Percentiles rank a stretch among this genome's conserved stretches.
phyloP scores from a whole-genome alignment of 2,888 invertebrate species.

The Caenorhabditis auriculariae region DNA sequence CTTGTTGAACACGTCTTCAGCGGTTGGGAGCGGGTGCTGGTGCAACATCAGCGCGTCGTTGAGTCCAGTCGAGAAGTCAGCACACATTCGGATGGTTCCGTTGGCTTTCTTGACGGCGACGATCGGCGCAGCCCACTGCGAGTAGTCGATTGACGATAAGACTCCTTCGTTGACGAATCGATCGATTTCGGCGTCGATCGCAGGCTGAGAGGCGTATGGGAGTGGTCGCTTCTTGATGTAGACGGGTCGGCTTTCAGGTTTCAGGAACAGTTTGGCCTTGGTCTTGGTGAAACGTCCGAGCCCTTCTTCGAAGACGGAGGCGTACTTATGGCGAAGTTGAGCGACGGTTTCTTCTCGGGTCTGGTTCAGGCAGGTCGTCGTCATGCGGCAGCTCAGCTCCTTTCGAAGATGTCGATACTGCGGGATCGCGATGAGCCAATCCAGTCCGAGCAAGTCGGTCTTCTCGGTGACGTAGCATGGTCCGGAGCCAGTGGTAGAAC shows the following conservation, averaged over 20 bases:
- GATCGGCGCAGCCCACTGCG: slow-evolving; percentile 44
- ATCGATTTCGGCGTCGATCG: slow-evolving; percentile 16
- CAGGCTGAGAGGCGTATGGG: slow-evolving; percentile 9
- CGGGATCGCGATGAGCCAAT: too few relatives aligned
- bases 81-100: slow-evolving; percentile 39
- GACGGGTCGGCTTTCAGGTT: slow-evolving; percentile 15
- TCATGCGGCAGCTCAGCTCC: too few relatives aligned
- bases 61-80: slow-evolving; percentile 43
- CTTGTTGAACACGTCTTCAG: slow-evolving; percentile 32
- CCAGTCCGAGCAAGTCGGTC: neutral
- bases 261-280: too few relatives aligned
- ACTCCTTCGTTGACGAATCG: slow-evolving; percentile 21
- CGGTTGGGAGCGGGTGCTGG: slow-evolving; percentile 37
- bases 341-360: too few relatives aligned
- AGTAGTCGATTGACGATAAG: slow-evolving; percentile 23
- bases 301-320: too few relatives aligned
- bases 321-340: too few relatives aligned
- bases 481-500: neutral
- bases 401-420: too few relatives aligned
- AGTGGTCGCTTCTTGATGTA: slow-evolving; percentile 15
- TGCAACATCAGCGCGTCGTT: slow-evolving; percentile 30
- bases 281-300: too few relatives aligned
- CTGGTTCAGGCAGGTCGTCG: too few relatives aligned
- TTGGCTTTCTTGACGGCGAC: slow-evolving; percentile 37
- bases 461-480: neutral